These are phyloP conservation scores for Apis florea DNA, from an alignment of 1,140 invertebrate species.

Conservation along the genomic window DNA sequence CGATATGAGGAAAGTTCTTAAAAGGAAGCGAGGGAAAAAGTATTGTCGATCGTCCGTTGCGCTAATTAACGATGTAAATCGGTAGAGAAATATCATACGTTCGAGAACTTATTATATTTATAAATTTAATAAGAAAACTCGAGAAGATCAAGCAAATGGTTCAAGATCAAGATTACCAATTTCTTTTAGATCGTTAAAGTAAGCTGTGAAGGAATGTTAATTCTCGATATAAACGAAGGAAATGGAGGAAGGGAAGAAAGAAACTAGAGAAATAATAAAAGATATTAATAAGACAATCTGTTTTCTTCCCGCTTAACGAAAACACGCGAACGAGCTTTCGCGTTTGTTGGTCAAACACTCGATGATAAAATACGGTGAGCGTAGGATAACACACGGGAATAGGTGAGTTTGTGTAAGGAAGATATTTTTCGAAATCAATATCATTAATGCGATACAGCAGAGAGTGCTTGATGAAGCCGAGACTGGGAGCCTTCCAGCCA, in stretches of 20 bases:
- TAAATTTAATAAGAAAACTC: slow-evolving; percentile 10
- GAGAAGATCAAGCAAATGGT: no score
- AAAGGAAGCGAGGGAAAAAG: background rate
- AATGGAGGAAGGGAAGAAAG: background rate
- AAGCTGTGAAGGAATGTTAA: no score
- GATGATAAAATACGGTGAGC: background rate
- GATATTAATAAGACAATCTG: slow-evolving; percentile 73
- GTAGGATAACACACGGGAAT: background rate
- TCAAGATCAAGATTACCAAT: no score
- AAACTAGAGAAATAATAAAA: slow-evolving; percentile 56
- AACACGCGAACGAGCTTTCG: slow-evolving; percentile 38
- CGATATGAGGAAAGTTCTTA: slow-evolving; percentile 31
- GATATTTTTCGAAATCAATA: slow-evolving; percentile 75
- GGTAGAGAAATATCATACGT: slow-evolving; percentile 32
- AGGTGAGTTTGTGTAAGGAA: slow-evolving; percentile 9
- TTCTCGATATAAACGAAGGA: no score
- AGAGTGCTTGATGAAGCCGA: slow-evolving; percentile 73
- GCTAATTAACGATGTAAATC: slow-evolving; percentile 48
- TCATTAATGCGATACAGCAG: slow-evolving; percentile 78
- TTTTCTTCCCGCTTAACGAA: slow-evolving; percentile 61
- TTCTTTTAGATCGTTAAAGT: no score
- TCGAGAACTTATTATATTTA: background rate
- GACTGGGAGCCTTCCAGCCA: slow-evolving; percentile 56
- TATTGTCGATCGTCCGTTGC: slow-evolving; percentile 35
- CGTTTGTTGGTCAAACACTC: background rate